phyloP scores from a whole-genome alignment of 2,888 invertebrate genomes.

The Horisme vitalbata region DNA sequence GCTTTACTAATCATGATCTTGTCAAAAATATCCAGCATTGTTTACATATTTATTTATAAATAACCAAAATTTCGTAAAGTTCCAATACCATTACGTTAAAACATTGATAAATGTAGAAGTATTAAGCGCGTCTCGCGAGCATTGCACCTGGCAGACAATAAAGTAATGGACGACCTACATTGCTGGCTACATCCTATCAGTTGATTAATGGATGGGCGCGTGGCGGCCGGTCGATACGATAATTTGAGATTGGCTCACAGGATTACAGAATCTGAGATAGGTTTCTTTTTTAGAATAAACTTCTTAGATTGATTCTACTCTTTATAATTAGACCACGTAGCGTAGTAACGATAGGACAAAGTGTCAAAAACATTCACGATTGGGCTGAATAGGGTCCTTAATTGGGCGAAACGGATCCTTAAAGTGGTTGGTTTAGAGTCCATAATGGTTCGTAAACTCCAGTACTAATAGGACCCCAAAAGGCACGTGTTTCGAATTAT shows the following conservation, averaged over 20 bases:
- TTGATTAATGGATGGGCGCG: slow-evolving; percentile 59
- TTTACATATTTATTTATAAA: too few relatives aligned
- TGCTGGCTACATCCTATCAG: slow-evolving; percentile 51
- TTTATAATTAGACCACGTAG: slow-evolving; percentile 1
- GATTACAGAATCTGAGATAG: slow-evolving; percentile 9
- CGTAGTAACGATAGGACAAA: slow-evolving; percentile 8
- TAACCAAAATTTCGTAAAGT: slow-evolving; percentile 5
- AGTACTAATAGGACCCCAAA: slow-evolving; percentile 28
- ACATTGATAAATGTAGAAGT: slow-evolving; percentile 51
- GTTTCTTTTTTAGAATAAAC: slow-evolving; percentile 5
- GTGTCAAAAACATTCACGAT: slow-evolving; percentile 9
- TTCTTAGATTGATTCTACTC: too few relatives aligned
- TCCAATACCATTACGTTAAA: slow-evolving; percentile 47
- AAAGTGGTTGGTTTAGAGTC: slow-evolving; percentile 11
- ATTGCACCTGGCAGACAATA: slow-evolving; percentile 62
- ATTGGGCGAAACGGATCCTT: slow-evolving; percentile 4
- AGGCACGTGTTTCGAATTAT: slow-evolving; percentile 34
- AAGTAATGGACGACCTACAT: slow-evolving; percentile 61
- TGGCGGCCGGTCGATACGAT: slow-evolving; percentile 50
- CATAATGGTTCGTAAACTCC: slow-evolving; percentile 24
- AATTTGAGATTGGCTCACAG: slow-evolving; percentile 45
- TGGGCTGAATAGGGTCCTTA: background rate
- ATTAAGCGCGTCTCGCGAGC: slow-evolving; percentile 31
- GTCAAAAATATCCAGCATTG: too few relatives aligned
- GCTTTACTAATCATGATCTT: too few relatives aligned